Base-by-base conservation (phyloP, 2,113 vertebrate species). In the Syrmaticus mikado region DNA sequence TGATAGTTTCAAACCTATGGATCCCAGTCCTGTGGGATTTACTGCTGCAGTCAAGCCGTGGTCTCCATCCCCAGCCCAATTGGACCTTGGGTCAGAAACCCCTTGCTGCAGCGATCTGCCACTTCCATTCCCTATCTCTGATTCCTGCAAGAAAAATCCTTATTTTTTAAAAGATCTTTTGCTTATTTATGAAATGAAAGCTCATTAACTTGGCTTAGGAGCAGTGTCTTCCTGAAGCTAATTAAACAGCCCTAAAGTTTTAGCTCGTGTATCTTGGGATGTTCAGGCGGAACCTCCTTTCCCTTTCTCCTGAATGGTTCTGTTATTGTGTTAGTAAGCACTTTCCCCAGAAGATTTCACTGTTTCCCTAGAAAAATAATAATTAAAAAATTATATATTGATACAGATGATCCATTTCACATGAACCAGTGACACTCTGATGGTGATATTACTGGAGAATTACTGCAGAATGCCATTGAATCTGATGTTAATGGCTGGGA, bases 361-460 rank as follows among this genome's bases (percentile, higher is more conserved):
- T 71, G 55, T 87, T 96, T 91, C 86, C 57, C 62, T 77, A 72
- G 61, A 85, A 93, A 93, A 91, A 80, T 66, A 68, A 50, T 50
- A 83, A 92, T 28, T 30, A 66, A 73, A 32, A 90, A 91, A 94
- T 89, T 82, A 82, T 87, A 36, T 80, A 70, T 94, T 40, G 77
- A 82, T 93, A 66, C 10, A 52, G 74, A n/a, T 89, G 60, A 93
- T 92, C 80, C 67, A 89, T 93, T 94, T 83, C 46, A 45, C 87
- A 52, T 75, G 74, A 85, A 73, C 52, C 11, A 8, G 52, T 67
- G 83, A 30, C 77, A 92, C 84, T 73, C n/a, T 90, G 76, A 79
- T 79, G 10, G 1, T 87, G 89, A 57, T 74, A 74, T 40, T 22
- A 36, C 7, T 62, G 45, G 73, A 89, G 82, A 82, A 87, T 68